Evolutionary conservation across 1,140 invertebrate genomes (phyloP), one percentile per base, ranked within the genome.

Genomic region (Hypothenemus hampei): DNA sequence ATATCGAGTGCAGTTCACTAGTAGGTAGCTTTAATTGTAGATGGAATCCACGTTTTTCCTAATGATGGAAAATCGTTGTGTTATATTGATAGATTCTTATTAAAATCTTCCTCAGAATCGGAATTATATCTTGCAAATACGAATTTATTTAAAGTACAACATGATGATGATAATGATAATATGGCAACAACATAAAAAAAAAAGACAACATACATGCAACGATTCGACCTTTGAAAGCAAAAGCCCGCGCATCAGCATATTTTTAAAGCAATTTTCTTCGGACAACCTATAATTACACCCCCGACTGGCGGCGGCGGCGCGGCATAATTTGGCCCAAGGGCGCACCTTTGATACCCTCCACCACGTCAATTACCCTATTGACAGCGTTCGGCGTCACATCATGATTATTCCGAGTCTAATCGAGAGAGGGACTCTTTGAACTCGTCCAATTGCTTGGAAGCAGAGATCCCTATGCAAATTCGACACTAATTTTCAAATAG

Each of bases 211-310:
- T n/a, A n/a, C n/a, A n/a, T n/a, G n/a, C n/a, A n/a, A n/a, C n/a
- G n/a, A n/a, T n/a, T n/a, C n/a, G n/a, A n/a, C n/a, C n/a, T n/a
- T n/a, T n/a, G n/a, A n/a, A n/a, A n/a, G n/a, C 36, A 11, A 55
- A 52, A 60, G 54, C 58, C 47, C 23, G 45, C 58, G 44, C 57
- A 52, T 60, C 65, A 67, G 59, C 65, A 68, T 69, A 68, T 69
- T 69, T 69, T 69, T 68, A 58, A 62, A n/a, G 64, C 65, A 68
- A 69, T 70, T 70, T 70, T 69, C 66, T 68, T 59, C 61, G 46
- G 64, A 49, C 65, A 68, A 58, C 55, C 65, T 68, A 65, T 69
- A 70, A 70, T 70, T 70, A 70, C 68, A 68, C 67, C 68, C 68
- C 65, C 63, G 61, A 67, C 58, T 44, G 52, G 8, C 35, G 64